Percentiles rank a stretch among this genome's conserved stretches.
Evolutionary conservation across 2,888 invertebrate genomes (phyloP).

Genomic region (Aplocera efformata): DNA sequence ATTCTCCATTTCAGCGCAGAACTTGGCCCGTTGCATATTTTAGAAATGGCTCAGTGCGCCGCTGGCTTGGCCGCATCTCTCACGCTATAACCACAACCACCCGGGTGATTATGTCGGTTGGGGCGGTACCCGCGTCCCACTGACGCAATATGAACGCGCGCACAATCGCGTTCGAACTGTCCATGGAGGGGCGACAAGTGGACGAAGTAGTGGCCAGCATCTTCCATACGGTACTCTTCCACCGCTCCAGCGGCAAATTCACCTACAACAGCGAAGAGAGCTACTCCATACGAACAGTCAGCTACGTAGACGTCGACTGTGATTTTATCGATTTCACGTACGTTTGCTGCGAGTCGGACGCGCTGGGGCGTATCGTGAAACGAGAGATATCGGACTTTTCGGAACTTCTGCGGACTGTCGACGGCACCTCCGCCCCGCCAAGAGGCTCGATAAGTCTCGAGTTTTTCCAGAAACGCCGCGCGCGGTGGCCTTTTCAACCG

Average conservation of each 20-base stretch:
- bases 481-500: slow-evolving; percentile 93
- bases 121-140: slow-evolving; percentile 46
- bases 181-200: slow-evolving; percentile 94
- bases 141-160: slow-evolving; percentile 88
- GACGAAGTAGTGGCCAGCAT: slow-evolving; percentile 95
- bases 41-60: slow-evolving; percentile 56
- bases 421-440: slow-evolving; percentile 79
- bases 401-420: slow-evolving; percentile 86
- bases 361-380: slow-evolving; percentile 85
- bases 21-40: slow-evolving; percentile 59
- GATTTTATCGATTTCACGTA: slow-evolving; percentile 99
- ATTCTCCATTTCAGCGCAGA: slow-evolving; percentile 73
- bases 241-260: slow-evolving; percentile 95
- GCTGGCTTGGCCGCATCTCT: slow-evolving; percentile 24
- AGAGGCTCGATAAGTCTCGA: slow-evolving; percentile 95
- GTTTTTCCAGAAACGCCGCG: slow-evolving; percentile 95
- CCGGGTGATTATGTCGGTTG: slow-evolving; percentile 57
- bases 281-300: slow-evolving; percentile 97
- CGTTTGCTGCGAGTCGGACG: slow-evolving; percentile 94
- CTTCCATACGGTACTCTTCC: slow-evolving; percentile 95
- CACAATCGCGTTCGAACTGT: slow-evolving; percentile 88
- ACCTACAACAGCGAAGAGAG: slow-evolving; percentile 95
- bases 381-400: slow-evolving; percentile 89
- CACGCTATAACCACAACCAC: slow-evolving; percentile 35
- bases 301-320: slow-evolving; percentile 98